Base-by-base conservation (phyloP, 2,888 invertebrate genomes). In the Epiblema foenella region DNA sequence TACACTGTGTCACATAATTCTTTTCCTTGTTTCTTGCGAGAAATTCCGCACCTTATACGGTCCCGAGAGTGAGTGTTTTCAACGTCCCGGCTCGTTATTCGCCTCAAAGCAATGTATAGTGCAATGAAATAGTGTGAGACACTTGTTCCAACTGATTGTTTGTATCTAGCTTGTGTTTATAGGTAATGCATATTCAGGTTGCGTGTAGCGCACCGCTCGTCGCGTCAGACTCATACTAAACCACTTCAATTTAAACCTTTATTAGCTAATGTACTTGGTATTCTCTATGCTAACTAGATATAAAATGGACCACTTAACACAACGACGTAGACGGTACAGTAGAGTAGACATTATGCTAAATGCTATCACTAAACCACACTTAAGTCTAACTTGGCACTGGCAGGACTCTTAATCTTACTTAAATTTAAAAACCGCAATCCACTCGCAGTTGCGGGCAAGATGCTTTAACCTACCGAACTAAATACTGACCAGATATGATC, bases 211-310 rank as follows among this genome's bases (percentile, higher is more conserved):
- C 46, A 46, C 65, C 56, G 46, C 37, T 56, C 56, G 56, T 66
- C 37, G 54, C 70, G 59, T 66, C 46, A 59, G 57, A 46, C 20
- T 54, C 56, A 56, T 66, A 62, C 66, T 62, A 37, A 64, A 62
- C 60, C 60, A 66, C 69, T 69, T 69, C 37, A 8, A 65, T 59
- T 11, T 64, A 20, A 54, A 65, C 42, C 46, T 59, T 54, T 66
- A 56, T 60, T 66, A 64, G 49, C 56, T 66, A 60, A 66, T 66
- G 56, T 66, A 71, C 17, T 66, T 62, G 12, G 54, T 54, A 70
- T 46, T 60, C 65, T 54, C 33, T 18, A 49, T 33, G 37, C 18
- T 3, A 15, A 24, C 20, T 15, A 37, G 24, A 24, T 29, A 54
- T 56, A 56, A 18, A 29, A 52, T 42, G 51, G 39, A 18, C 17